These are phyloP conservation scores for Sycobia sp. DNA, from an alignment of 1,140 invertebrate genomes.

Conservation along the genomic window DNA sequence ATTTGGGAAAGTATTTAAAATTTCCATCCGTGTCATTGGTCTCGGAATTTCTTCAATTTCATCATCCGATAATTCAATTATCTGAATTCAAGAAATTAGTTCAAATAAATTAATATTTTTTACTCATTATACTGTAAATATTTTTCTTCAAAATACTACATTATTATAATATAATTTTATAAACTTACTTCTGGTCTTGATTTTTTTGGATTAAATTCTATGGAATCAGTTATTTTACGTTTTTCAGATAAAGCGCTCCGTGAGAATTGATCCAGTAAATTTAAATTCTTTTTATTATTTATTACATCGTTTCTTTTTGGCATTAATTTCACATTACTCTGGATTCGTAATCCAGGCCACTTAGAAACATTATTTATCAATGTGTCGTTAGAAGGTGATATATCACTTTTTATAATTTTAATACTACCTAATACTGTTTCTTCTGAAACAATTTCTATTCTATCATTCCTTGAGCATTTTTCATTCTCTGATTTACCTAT, in stretches of 20 bases:
- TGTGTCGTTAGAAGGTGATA: constrained; percentile 10
- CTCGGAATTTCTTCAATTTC: constrained; percentile 53
- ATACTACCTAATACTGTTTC: constrained; percentile 50
- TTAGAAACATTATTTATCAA: constrained; percentile 36
- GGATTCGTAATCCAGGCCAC: constrained; percentile 53
- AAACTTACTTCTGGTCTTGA: constrained; percentile 46
- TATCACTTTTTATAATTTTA: constrained; percentile 41
- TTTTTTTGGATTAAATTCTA: constrained; percentile 38
- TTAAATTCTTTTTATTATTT: not conserved
- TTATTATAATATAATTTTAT: constrained; percentile 13
- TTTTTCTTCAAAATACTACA: not conserved
- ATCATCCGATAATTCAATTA: constrained; percentile 58
- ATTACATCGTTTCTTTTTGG: constrained; percentile 52
- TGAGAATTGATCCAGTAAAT: constrained; percentile 2
- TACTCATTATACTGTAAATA: not conserved
- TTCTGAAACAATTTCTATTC: constrained; percentile 52
- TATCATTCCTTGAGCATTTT: constrained; percentile 41
- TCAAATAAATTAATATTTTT: constrained; percentile 19
- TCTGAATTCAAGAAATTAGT: constrained; percentile 37
- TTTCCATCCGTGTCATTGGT: constrained; percentile 49
- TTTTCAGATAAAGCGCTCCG: constrained; percentile 13
- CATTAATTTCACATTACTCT: constrained; percentile 55
- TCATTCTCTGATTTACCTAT: constrained; percentile 16
- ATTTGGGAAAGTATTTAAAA: constrained; percentile 55
- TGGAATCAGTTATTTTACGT: constrained; percentile 7